Evolutionary conservation across 2,113 vertebrate species (phyloP).

Genomic region (Oreochromis tanganicae): DNA sequence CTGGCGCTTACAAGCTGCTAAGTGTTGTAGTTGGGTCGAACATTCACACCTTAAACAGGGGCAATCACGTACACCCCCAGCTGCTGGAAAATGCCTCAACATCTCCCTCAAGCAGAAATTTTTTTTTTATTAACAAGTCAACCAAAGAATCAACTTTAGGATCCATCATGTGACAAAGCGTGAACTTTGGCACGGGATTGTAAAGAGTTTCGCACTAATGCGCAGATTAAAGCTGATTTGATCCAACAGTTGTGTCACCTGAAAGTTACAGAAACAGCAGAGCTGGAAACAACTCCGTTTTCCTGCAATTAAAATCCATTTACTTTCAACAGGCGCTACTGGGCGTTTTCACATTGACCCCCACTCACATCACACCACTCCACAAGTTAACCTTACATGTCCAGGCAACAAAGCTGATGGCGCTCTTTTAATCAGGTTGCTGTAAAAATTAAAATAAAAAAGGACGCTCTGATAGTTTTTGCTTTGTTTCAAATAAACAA

Average conservation of each 20-base stretch:
- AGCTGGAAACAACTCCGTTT: neutral
- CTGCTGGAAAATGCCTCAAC: neutral
- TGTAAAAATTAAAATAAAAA: neutral
- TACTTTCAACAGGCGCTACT: neutral
- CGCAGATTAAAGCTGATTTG: neutral
- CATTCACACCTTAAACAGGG: slow-evolving; percentile 54
- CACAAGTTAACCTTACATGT: neutral
- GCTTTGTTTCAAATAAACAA: neutral
- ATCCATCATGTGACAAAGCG: neutral
- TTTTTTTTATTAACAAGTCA: neutral
- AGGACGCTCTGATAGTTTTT: neutral
- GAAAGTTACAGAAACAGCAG: neutral
- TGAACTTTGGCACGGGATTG: neutral
- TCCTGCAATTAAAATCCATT: neutral
- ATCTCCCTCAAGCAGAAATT: neutral
- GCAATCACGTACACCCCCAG: neutral
- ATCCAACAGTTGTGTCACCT: neutral
- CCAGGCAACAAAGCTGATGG: neutral
- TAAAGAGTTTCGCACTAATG: neutral
- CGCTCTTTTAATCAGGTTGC: neutral
- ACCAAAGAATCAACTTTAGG: neutral
- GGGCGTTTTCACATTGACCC: neutral
- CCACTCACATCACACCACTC: neutral
- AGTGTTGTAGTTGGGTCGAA: slow-evolving; percentile 21
- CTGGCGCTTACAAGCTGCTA: slow-evolving; percentile 46